Conservation (phyloP, 2,797 vertebrate species). For the Microctenopoma lineatum region DNA sequence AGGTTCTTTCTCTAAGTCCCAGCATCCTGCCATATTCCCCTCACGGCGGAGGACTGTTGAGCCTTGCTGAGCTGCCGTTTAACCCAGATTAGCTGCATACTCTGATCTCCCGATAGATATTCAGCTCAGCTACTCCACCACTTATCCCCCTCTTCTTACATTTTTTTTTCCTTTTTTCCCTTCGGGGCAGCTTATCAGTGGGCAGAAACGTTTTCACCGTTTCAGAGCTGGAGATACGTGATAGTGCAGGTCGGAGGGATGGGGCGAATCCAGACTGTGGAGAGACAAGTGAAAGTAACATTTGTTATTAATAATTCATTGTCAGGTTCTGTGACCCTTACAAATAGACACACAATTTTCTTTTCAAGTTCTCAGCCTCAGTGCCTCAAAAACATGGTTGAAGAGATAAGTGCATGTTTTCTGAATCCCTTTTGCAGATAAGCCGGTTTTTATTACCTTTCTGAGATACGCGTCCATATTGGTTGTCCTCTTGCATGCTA, state of each 20-base stretch:
- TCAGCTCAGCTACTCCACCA: conserved; percentile 68
- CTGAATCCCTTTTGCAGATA: conserved; percentile 28
- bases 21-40: conserved; percentile 38
- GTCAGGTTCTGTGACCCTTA: conserved; percentile 35
- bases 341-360: conserved; percentile 27
- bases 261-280: conserved; percentile 2
- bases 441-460: conserved; percentile 22
- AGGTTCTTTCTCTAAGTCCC: conserved; percentile 22
- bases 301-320: conserved; percentile 67
- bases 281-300: conserved; percentile 49
- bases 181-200: conserved; percentile 64
- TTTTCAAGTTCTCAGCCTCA: conserved; percentile 14
- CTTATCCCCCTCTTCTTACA: conserved; percentile 58
- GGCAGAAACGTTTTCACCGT: conserved; percentile 54
- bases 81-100: conserved; percentile 70
- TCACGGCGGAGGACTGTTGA: conserved; percentile 45
- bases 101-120: conserved; percentile 76
- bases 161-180: conserved; percentile 32
- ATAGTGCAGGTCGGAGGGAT: conserved; percentile 21
- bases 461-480: conserved; percentile 6
- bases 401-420: conserved; percentile 29
- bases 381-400: conserved; percentile 22
- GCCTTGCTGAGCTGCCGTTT: conserved; percentile 65
- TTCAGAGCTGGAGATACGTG: conserved; percentile 48
- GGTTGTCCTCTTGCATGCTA: conserved; percentile 3